Conservation (phyloP, 2,113 vertebrate species). For the Globicephala melas region DNA sequence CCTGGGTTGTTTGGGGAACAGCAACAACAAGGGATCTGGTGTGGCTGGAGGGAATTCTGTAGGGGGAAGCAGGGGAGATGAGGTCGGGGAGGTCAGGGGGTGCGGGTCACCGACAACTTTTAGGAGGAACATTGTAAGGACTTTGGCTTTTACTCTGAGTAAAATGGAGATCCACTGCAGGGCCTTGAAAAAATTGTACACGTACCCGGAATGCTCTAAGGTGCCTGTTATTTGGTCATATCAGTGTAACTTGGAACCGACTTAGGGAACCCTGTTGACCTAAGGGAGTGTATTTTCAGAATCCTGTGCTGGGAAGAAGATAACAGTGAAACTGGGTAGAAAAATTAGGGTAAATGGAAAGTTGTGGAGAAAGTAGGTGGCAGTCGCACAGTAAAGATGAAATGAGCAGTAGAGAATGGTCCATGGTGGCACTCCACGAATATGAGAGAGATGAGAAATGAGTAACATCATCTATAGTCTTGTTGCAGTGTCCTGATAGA, state of each 20-base stretch:
- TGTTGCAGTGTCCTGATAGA: too few relatives aligned
- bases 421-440: background rate
- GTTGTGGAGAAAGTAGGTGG: background rate
- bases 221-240: background rate
- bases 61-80: background rate
- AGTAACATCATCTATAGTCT: fast-evolving
- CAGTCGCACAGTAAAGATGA: background rate
- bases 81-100: background rate
- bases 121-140: background rate
- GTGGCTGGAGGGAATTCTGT: background rate
- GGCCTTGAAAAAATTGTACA: background rate
- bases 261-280: background rate
- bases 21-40: background rate
- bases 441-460: background rate
- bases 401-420: background rate
- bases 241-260: background rate
- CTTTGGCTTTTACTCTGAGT: background rate
- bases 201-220: background rate
- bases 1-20: background rate
- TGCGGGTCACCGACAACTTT: background rate
- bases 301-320: background rate
- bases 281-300: background rate
- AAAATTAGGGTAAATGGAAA: background rate
- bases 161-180: too few relatives aligned
- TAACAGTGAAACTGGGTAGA: background rate